These are phyloP conservation scores for Carettochelys insculpta DNA, from an alignment of 2,113 vertebrate genomes.

Conservation along the genomic window DNA sequence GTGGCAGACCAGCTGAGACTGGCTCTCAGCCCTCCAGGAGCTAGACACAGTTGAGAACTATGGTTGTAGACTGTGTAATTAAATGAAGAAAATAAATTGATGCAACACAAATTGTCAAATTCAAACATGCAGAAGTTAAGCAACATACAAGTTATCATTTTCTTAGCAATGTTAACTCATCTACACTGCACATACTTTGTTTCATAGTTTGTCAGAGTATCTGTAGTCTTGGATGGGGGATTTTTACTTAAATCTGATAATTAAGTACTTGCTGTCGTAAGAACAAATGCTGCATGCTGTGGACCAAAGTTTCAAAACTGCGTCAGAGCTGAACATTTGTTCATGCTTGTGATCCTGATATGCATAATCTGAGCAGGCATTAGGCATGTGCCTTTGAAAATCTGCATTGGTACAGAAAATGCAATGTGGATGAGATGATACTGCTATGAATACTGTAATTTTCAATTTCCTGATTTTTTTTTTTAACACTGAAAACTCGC, in stretches of 20 bases:
- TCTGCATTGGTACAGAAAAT: neutral
- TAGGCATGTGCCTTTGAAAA: neutral
- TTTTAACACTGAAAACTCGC: neutral
- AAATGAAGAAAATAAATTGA: neutral
- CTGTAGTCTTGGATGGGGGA: neutral
- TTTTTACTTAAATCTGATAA: neutral
- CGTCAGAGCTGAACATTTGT: conserved; percentile 16
- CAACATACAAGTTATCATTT: neutral
- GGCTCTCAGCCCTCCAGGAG: too few species aligned
- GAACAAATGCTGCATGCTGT: neutral
- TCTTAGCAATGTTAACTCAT: neutral
- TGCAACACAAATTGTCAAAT: neutral
- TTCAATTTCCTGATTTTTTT: neutral
- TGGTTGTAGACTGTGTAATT: neutral
- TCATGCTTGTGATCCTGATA: neutral
- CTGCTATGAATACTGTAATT: neutral
- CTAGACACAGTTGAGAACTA: too few species aligned
- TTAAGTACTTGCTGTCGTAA: neutral
- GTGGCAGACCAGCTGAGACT: too few species aligned
- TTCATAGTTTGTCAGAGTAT: neutral
- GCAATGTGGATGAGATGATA: neutral
- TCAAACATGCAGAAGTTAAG: neutral
- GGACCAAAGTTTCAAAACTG: neutral
- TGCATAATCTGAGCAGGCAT: neutral
- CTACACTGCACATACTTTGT: neutral